A percentile compares a stretch with the other conserved stretches of the same genome.
phyloP scores from a whole-genome alignment of 2,113 vertebrate genomes.

The Sphaerodactylus townsendi region DNA sequence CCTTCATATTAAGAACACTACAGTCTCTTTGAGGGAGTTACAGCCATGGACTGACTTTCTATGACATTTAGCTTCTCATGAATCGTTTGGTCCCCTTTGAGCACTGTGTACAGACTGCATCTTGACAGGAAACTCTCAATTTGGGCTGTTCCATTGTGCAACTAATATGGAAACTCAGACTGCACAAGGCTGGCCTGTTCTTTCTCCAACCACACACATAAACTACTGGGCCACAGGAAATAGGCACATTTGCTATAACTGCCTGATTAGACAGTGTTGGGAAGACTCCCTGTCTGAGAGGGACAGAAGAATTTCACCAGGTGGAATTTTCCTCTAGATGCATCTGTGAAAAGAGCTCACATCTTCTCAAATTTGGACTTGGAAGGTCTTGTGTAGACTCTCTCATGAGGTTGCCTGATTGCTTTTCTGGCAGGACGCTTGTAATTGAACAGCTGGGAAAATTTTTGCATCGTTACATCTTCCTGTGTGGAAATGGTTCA shows the following conservation, averaged over 20 bases:
- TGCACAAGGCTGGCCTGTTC: background rate
- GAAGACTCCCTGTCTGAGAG: background rate
- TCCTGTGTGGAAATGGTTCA: background rate
- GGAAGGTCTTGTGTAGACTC: background rate
- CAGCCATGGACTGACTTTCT: background rate
- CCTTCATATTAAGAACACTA: background rate
- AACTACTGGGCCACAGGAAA: background rate
- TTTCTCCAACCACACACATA: background rate
- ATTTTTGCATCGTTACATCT: background rate
- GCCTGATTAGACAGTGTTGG: background rate
- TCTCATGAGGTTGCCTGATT: background rate
- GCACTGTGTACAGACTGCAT: background rate
- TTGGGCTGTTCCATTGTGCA: background rate
- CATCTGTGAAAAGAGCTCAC: background rate
- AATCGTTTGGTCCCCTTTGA: background rate
- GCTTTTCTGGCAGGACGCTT: background rate
- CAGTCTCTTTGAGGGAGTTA: background rate
- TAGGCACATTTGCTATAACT: too few relatives aligned
- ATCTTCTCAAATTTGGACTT: background rate
- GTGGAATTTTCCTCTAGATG: background rate
- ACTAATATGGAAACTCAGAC: background rate
- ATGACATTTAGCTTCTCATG: conserved; percentile 7
- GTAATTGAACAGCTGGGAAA: background rate
- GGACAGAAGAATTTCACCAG: background rate
- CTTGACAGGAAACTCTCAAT: background rate